phyloP scores from a whole-genome alignment of 2,888 invertebrate species.

The Anorthoa munda region DNA sequence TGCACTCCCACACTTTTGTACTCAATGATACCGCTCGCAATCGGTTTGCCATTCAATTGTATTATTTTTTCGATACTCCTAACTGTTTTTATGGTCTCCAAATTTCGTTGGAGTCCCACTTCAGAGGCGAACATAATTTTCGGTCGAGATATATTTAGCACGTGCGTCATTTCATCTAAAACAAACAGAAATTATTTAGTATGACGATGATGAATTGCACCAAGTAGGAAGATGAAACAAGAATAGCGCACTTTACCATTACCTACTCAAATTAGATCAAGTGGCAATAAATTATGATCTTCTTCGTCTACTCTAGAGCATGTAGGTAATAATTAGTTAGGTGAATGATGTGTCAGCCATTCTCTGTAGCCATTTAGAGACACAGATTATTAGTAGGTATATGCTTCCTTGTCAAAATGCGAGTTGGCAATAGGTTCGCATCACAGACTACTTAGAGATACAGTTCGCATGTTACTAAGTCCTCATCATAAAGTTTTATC shows the following conservation, averaged over 20 bases:
- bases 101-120: slow-evolving; percentile 72
- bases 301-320: not conserved
- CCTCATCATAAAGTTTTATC: too few species aligned
- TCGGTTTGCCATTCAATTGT: slow-evolving; percentile 91
- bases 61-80: slow-evolving; percentile 89
- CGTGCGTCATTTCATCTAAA: slow-evolving; percentile 88
- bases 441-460: too few species aligned
- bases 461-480: too few species aligned
- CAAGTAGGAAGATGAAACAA: not conserved
- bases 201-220: not conserved
- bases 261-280: not conserved
- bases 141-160: slow-evolving; percentile 92
- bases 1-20: slow-evolving; percentile 63
- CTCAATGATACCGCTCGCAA: slow-evolving; percentile 62
- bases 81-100: slow-evolving; percentile 69
- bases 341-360: too few species aligned
- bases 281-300: not conserved
- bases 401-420: too few species aligned
- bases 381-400: too few species aligned
- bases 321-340: not conserved
- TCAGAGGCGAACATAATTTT: slow-evolving; percentile 92
- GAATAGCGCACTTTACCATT: not conserved
- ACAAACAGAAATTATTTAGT: slow-evolving; percentile 22
- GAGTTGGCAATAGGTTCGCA: too few species aligned
- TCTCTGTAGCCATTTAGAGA: too few species aligned